Base-by-base conservation (phyloP, 2,888 invertebrate genomes). In the Eueremaeus valkanovi region DNA sequence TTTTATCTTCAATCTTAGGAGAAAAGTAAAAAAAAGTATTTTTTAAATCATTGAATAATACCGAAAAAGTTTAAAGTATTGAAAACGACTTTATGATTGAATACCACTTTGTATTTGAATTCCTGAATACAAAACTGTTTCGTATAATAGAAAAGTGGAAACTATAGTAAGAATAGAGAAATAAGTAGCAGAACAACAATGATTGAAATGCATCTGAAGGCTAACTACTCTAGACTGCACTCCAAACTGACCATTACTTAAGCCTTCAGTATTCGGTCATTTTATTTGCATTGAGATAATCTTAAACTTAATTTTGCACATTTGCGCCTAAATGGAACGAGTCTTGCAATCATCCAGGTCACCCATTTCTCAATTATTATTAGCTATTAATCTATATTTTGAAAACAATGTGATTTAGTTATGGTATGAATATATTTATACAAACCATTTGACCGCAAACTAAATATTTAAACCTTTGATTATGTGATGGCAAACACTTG, bases 401-500 rank as follows among this genome's bases (percentile, higher is more conserved):
- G n/a, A n/a, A n/a, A n/a, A n/a, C n/a, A n/a, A n/a, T n/a, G n/a
- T n/a, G n/a, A n/a, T n/a, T n/a, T n/a, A n/a, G n/a, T n/a, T n/a
- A n/a, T n/a, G n/a, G n/a, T n/a, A n/a, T n/a, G n/a, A n/a, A n/a
- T n/a, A n/a, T n/a, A n/a, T n/a, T n/a, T n/a, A n/a, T n/a, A n/a
- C n/a, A n/a, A n/a, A n/a, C n/a, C n/a, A n/a, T n/a, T n/a, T n/a
- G n/a, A n/a, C n/a, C n/a, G n/a, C n/a, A n/a, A n/a, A 58, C 58
- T 18, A 58, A 58, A 58, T 11, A 58, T 18, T 58, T 58, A 31
- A 29, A 11, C 11, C 58, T 58, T 27, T 21, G 36, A 61, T 61
- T 21, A 61, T 3, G 66, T 66, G 66, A 66, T 66, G 36, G 58
- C 58, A 29, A 66, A 66, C 36, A 66, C 21, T n/a, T 66, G 18